Base-by-base conservation (phyloP, 2,797 vertebrate species). In the Synanceia verrucosa region DNA sequence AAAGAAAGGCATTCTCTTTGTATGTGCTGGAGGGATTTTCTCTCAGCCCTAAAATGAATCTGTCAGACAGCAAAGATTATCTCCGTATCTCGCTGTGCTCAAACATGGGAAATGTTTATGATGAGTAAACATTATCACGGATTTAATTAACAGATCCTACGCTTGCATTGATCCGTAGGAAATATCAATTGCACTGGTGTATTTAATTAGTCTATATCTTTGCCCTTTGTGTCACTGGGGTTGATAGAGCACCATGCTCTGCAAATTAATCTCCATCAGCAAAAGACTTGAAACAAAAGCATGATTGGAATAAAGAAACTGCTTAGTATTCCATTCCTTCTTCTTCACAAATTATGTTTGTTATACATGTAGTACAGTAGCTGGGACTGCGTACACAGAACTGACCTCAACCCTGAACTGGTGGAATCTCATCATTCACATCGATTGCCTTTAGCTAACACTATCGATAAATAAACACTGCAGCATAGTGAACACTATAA, bases 71-170 rank as follows among this genome's bases (percentile, higher is more conserved):
- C 55, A 57, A 76, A 89, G 84, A 91, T 91, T 87, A 91, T 92
- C 89, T 79, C 48, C 28, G 65, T 36, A 79, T 87, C 87, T 87
- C 10, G 19, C 79, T 60, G 69, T 66, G 77, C 85, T 90, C 84
- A 89, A 91, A 90, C 83, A 83, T 83, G 80, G 78, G 70, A 85
- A 80, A 83, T 91, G 87, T 91, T 94, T 92, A 91, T 91, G 86
- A 91, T 92, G 90, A 91, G 90, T 92, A 93, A 93, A 94, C 91
- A 93, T 92, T 92, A 92, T 88, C 88, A 89, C 37, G 65, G 89
- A 91, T 92, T 92, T 89, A 93, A 93, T 94, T 92, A 94, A 88
- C 83, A 88, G 85, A 90, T 89, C 86, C 68, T 74, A 75, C 85
- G 78, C 89, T 84, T 10, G 28, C 89, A 92, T 93, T 91, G 92